phyloP scores from a whole-genome alignment of 2,888 invertebrate species.

The Thysanoteuthis rhombus region DNA sequence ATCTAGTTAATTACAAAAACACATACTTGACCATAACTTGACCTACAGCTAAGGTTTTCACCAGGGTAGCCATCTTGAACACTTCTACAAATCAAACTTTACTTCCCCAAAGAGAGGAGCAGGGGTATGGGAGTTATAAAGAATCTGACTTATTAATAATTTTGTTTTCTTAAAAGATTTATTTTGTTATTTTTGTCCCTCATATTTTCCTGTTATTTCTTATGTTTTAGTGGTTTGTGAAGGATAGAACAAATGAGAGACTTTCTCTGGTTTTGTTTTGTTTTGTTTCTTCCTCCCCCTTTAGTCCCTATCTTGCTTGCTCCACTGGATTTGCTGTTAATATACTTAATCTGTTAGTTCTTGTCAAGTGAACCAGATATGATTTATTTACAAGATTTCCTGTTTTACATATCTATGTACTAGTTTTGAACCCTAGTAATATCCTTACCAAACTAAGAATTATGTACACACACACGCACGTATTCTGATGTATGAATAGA shows the following conservation, averaged over 20 bases:
- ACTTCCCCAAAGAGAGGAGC: no score
- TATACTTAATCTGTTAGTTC: not conserved
- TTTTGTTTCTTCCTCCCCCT: not conserved
- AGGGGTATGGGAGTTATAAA: not conserved
- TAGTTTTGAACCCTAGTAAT: not conserved
- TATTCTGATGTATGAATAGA: not conserved
- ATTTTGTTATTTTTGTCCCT: not conserved
- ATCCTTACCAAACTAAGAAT: not conserved
- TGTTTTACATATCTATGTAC: not conserved
- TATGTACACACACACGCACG: not conserved
- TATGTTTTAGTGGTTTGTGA: not conserved
- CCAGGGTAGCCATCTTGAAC: not conserved
- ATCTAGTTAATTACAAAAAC: not conserved
- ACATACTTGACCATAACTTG: constrained; percentile 1
- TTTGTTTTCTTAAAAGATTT: not conserved
- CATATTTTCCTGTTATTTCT: not conserved
- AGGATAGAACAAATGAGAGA: not conserved
- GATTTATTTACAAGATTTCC: not conserved
- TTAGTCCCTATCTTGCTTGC: not conserved
- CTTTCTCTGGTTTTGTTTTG: not conserved
- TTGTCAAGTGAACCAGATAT: not conserved
- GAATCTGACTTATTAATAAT: not conserved
- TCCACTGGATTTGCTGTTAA: not conserved
- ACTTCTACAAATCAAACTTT: not conserved
- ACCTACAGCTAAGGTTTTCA: not conserved